Evolutionary conservation across 2,888 invertebrate genomes (phyloP).

Genomic region (Crossocerus cetratus): DNA sequence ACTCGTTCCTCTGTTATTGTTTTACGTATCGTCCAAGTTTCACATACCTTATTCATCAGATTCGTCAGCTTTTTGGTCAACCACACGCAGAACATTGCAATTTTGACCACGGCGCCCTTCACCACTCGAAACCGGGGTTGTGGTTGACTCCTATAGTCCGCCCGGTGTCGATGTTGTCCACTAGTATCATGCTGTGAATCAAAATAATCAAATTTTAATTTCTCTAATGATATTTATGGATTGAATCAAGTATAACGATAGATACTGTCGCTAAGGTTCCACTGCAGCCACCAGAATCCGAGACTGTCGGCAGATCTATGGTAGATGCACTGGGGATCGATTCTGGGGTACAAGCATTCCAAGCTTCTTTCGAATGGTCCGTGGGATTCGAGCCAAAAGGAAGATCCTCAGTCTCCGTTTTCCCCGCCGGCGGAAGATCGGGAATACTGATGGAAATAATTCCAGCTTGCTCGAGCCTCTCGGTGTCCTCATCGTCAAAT

Average conservation of each 20-base stretch:
- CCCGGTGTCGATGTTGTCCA: neutral
- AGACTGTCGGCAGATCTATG: slow-evolving; percentile 47
- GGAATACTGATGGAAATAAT: neutral
- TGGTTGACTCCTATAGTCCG: neutral
- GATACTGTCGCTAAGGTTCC: slow-evolving; percentile 38
- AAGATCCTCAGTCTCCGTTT: neutral
- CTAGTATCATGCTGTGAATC: slow-evolving; percentile 8
- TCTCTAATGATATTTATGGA: neutral
- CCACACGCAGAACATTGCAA: slow-evolving; percentile 54
- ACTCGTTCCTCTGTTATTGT: too few species aligned
- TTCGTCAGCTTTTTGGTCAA: slow-evolving; percentile 53
- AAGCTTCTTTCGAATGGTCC: slow-evolving; percentile 17
- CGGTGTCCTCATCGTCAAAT: slow-evolving; percentile 41
- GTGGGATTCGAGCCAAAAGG: neutral
- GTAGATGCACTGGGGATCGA: slow-evolving; percentile 34
- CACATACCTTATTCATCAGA: slow-evolving; percentile 55
- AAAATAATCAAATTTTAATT: slow-evolving; percentile 11
- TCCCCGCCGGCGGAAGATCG: neutral
- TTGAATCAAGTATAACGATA: too few species aligned
- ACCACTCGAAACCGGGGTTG: neutral
- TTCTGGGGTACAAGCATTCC: slow-evolving; percentile 28
- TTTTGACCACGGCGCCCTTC: slow-evolving; percentile 4
- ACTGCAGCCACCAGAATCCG: slow-evolving; percentile 41
- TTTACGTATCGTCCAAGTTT: neutral
- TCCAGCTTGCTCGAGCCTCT: neutral